phyloP scores from a whole-genome alignment of 2,888 invertebrate genomes.

The Mythimna vitellina region DNA sequence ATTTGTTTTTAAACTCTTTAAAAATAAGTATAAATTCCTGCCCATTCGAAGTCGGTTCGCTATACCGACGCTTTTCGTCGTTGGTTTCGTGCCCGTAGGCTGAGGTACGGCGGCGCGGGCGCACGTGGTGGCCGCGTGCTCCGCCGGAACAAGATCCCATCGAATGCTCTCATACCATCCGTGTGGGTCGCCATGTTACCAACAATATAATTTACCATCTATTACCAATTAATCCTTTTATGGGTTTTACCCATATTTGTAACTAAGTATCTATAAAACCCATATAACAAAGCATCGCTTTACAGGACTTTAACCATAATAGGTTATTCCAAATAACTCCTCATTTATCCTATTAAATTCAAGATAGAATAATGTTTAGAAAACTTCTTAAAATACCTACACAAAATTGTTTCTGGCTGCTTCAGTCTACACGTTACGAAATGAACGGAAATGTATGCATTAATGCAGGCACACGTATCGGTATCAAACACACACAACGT shows the following conservation, averaged over 20 bases:
- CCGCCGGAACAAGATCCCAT: constrained; percentile 49
- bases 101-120: constrained; percentile 24
- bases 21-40: too few relatives aligned
- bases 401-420: not conserved
- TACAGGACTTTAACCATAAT: constrained; percentile 1
- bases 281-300: constrained; percentile 12
- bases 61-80: too few relatives aligned
- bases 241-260: too few relatives aligned
- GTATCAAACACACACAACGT: constrained; percentile 18
- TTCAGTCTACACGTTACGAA: constrained; percentile 16
- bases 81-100: not conserved
- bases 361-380: not conserved
- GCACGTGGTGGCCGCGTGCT: constrained; percentile 65
- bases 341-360: not conserved
- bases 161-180: constrained; percentile 22
- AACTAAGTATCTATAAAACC: too few relatives aligned
- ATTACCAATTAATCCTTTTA: constrained; percentile 48
- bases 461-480: constrained; percentile 22
- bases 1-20: too few relatives aligned
- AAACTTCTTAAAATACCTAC: not conserved
- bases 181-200: constrained; percentile 26
- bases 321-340: not conserved
- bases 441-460: constrained; percentile 32
- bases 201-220: constrained; percentile 27
- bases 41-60: too few relatives aligned